Conservation (phyloP, 1,140 invertebrate species). For the Chionoecetes opilio region DNA sequence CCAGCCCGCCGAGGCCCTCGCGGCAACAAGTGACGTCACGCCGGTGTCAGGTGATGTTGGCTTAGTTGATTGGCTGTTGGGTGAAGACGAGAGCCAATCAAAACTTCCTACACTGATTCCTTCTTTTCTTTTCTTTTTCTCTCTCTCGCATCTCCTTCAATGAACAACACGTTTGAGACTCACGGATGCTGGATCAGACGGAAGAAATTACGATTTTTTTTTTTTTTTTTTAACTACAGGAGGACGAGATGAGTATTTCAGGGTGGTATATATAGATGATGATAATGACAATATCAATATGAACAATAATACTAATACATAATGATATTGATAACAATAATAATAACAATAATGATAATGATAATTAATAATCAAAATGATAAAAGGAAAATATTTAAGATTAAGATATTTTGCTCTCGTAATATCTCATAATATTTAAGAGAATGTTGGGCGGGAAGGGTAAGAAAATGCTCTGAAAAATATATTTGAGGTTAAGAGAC, state of each 20-base stretch:
- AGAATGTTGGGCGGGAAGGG: not conserved
- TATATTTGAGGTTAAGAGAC: not conserved
- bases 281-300: too few relatives aligned
- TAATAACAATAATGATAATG: too few relatives aligned
- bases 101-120: not conserved
- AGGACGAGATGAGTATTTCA: not conserved
- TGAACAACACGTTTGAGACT: not conserved
- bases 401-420: too few relatives aligned
- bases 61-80: conserved; percentile 16
- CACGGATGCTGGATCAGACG: not conserved
- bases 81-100: not conserved
- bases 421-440: not conserved
- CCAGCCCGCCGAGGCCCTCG: not conserved
- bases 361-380: too few relatives aligned
- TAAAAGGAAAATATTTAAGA: too few relatives aligned
- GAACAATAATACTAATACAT: too few relatives aligned
- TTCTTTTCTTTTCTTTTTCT: not conserved
- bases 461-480: not conserved
- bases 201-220: not conserved
- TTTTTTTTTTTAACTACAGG: not conserved
- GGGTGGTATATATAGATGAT: not conserved
- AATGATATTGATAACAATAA: too few relatives aligned
- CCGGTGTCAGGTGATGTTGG: conserved; percentile 5
- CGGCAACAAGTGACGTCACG: conserved; percentile 39
- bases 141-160: not conserved